Evolutionary conservation across 2,888 invertebrate species (phyloP), one percentile per base, ranked within the genome.

Genomic region (Hirtodrosophila alboralis): DNA sequence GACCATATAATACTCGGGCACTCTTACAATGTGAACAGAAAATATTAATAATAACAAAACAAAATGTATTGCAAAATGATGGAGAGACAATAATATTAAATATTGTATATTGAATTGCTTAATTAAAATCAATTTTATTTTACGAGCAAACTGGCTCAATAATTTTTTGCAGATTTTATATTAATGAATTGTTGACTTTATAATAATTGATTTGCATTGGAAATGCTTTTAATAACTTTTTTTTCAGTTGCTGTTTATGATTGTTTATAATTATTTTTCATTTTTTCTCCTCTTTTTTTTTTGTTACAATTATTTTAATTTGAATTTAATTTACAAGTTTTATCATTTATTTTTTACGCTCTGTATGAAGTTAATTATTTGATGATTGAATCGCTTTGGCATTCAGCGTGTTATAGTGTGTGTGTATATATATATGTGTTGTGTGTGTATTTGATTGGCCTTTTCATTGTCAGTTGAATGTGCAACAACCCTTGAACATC

Each of bases 381-480:
- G 16, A 40, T 73, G 56, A 61, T 68, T 73, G 52, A 68, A 73
- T 66, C 12, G 45, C 41, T 34, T 43, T 23, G 34, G 18, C 43
- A 34, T 31, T 61, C 14, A 49, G 10, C 45, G 34, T 51, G 51
- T 62, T 36, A 45, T 44, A 8, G 12, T 10, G 23, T 31, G n/a
- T 23, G 27, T 28, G 37, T 33, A 1, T 16, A 6, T 40, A 9
- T 40, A 36, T 37, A n/a, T 40, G 58, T 38, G 26, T 41, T 40
- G 14, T 37, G 8, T 31, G 8, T 37, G 37, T 33, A 34, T 54
- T 52, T n/a, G 27, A 21, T 57, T 41, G 52, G 69, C 34, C 27
- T 61, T 73, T 73, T 68, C 69, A 70, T 68, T 70, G 74, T 70
- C 69, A 45, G 69, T 74, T 70, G 23, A 37, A 16, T 70, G 74